phyloP scores from a whole-genome alignment of 2,797 vertebrate genomes.

The Phalloptychus januarius region DNA sequence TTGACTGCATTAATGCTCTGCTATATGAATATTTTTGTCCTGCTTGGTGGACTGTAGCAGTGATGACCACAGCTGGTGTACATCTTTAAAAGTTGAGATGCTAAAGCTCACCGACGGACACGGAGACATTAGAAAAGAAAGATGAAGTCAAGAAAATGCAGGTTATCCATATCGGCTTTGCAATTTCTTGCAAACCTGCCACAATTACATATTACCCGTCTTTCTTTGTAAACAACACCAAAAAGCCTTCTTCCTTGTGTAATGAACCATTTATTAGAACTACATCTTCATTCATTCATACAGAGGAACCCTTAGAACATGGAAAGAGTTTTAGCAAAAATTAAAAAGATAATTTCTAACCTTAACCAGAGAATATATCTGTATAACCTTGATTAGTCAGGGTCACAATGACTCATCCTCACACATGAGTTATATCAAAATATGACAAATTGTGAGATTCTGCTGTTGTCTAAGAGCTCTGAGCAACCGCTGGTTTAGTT shows the following conservation, averaged over 20 bases:
- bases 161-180: neutral
- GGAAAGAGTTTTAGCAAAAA: neutral
- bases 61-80: neutral
- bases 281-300: neutral
- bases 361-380: neutral
- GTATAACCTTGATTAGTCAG: neutral
- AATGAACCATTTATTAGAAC: too few species aligned
- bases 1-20: neutral
- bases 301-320: too few species aligned
- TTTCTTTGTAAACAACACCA: neutral
- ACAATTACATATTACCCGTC: neutral
- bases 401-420: neutral
- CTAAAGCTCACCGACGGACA: neutral
- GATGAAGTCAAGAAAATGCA: neutral
- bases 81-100: neutral
- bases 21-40: neutral
- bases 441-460: neutral
- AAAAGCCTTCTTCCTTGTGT: neutral
- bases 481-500: neutral
- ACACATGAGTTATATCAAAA: neutral
- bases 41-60: neutral
- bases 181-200: neutral
- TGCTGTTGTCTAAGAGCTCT: neutral
- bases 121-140: neutral
- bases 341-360: neutral